A percentile compares a stretch with the other conserved stretches of the same genome.
Evolutionary conservation across 1,140 invertebrate species (phyloP).

Genomic region (Carcinoscorpius rotundicauda): DNA sequence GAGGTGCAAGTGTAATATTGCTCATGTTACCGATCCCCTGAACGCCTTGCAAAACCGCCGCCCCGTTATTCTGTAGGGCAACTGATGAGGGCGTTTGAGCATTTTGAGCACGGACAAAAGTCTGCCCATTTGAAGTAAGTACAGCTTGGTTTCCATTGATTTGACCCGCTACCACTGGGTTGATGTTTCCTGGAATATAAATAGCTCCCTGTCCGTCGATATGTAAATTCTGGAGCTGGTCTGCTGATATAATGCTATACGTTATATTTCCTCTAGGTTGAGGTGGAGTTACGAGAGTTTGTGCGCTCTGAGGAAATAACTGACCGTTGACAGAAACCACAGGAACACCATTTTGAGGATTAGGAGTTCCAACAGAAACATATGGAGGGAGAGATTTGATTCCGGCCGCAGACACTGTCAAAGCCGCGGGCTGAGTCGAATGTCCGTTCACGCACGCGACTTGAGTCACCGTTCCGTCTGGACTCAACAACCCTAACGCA

Average conservation of each 20-base stretch:
- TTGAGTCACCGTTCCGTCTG: conserved; percentile 23
- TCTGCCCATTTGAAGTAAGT: conserved; percentile 46
- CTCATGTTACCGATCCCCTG: conserved; percentile 20
- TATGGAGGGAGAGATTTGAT: too few species aligned
- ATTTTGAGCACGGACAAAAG: conserved; percentile 39
- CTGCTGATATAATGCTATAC: conserved; percentile 42
- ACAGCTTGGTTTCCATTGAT: conserved; percentile 35
- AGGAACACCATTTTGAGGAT: too few species aligned
- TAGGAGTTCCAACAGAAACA: too few species aligned
- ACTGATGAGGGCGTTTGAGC: conserved; percentile 16
- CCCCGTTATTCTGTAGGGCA: conserved; percentile 17
- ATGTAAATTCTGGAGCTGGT: conserved; percentile 71
- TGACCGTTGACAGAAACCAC: too few species aligned
- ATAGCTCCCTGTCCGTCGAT: conserved; percentile 85
- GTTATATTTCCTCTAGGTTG: conserved; percentile 38
- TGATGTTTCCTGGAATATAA: conserved; percentile 50
- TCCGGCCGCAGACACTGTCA: conserved; percentile 12
- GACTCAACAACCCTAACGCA: conserved; percentile 22
- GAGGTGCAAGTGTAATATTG: conserved; percentile 23
- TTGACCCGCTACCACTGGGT: conserved; percentile 23
- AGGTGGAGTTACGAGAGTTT: conserved; percentile 25
- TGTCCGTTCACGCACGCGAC: conserved; percentile 3
- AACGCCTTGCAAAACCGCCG: conserved; percentile 10
- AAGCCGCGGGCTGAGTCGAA: conserved; percentile 13
- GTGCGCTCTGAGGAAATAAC: conserved; percentile 14